A percentile compares a stretch with the other conserved stretches of the same genome.
Conservation (phyloP, 2,888 invertebrate species). For the Volucella zonaria region DNA sequence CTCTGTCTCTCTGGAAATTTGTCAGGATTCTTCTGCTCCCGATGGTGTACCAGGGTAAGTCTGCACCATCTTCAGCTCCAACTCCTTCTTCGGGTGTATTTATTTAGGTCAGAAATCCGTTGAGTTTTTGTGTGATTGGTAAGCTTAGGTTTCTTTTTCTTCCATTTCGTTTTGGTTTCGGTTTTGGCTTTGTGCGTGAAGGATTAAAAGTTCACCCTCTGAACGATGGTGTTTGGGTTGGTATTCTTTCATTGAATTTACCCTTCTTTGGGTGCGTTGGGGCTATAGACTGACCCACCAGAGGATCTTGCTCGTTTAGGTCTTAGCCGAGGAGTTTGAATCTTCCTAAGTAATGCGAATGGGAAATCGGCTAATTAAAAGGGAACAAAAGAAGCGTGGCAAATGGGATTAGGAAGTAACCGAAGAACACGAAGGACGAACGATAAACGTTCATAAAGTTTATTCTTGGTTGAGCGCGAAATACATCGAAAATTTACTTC, state of each 20-base stretch:
- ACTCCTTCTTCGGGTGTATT: constrained; percentile 24
- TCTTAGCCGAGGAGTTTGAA: constrained; percentile 10
- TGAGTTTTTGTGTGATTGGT: constrained; percentile 60
- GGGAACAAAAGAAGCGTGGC: constrained; percentile 50
- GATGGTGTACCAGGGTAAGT: not conserved
- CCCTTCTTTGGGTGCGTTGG: constrained; percentile 27
- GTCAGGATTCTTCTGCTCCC: not conserved
- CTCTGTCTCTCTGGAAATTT: constrained; percentile 5
- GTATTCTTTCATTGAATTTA: constrained; percentile 23
- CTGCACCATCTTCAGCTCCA: not conserved
- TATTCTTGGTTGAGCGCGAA: constrained; percentile 28
- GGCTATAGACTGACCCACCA: constrained; percentile 17
- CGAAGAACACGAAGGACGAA: constrained; percentile 21
- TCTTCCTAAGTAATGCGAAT: not conserved
- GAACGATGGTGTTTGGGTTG: constrained; percentile 4
- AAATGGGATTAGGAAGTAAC: constrained; percentile 61
- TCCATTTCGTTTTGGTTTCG: constrained; percentile 8
- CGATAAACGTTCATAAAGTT: constrained; percentile 46
- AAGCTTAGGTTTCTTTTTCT: constrained; percentile 41
- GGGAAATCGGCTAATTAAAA: constrained; percentile 58
- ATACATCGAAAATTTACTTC: constrained; percentile 24
- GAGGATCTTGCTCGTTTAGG: constrained; percentile 31
- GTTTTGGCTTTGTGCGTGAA: constrained; percentile 57
- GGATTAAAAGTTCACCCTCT: constrained; percentile 65
- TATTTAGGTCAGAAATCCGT: constrained; percentile 68